phyloP scores from a whole-genome alignment of 2,113 vertebrate species.

The Oryzias curvinotus region DNA sequence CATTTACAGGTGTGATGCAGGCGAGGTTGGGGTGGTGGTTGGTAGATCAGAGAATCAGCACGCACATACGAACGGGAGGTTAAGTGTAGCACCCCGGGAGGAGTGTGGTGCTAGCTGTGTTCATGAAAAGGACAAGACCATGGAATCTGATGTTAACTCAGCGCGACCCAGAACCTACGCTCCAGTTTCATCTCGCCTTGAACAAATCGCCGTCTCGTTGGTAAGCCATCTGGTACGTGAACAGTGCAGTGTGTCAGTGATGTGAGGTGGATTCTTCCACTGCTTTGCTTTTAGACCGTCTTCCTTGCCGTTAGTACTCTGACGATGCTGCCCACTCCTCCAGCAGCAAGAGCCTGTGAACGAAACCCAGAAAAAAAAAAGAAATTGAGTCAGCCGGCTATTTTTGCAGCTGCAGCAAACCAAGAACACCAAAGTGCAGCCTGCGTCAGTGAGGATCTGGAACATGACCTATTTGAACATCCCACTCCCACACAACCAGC shows the following conservation, averaged over 20 bases:
- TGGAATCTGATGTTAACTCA: slow-evolving; percentile 26
- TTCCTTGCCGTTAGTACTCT: slow-evolving; percentile 95
- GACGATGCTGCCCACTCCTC: slow-evolving; percentile 94
- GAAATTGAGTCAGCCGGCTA: not conserved
- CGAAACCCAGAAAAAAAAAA: slow-evolving; percentile 4
- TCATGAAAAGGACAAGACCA: slow-evolving; percentile 9
- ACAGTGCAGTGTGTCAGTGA: slow-evolving; percentile 22
- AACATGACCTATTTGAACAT: too few relatives aligned
- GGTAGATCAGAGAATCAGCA: slow-evolving; percentile 8
- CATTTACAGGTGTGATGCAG: not conserved
- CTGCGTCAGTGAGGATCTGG: too few relatives aligned
- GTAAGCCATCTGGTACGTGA: slow-evolving; percentile 44
- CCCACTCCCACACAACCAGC: too few relatives aligned
- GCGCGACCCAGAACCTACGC: slow-evolving; percentile 20
- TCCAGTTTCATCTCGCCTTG: not conserved
- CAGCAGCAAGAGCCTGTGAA: slow-evolving; percentile 89
- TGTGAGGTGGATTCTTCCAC: slow-evolving; percentile 18
- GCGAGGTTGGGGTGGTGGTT: not conserved
- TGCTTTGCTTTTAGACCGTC: slow-evolving; percentile 80
- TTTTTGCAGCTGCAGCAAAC: not conserved
- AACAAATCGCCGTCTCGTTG: slow-evolving; percentile 3
- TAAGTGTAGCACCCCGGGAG: slow-evolving; percentile 44
- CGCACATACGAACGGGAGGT: not conserved
- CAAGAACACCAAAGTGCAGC: too few relatives aligned
- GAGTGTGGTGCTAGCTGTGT: slow-evolving; percentile 37